Evolutionary conservation across 2,113 vertebrate genomes (phyloP).

Genomic region (Morphnarchus princeps): DNA sequence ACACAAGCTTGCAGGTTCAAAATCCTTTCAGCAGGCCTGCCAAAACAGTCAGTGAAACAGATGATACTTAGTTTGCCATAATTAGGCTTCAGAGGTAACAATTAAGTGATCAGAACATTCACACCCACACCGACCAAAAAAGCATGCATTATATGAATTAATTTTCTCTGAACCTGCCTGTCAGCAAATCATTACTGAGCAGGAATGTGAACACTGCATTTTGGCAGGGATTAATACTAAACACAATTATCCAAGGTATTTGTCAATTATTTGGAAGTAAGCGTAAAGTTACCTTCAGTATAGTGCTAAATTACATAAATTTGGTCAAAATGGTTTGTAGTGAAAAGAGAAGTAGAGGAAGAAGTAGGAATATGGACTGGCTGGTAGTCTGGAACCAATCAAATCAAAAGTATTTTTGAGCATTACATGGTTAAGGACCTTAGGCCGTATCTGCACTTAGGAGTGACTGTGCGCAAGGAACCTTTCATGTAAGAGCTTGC

Average conservation of each 20-base stretch:
- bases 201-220: neutral
- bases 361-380: neutral
- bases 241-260: neutral
- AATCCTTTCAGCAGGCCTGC: neutral
- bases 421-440: neutral
- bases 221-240: neutral
- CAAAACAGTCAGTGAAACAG: conserved; percentile 6
- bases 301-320: neutral
- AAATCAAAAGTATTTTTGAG: neutral
- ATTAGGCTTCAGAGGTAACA: conserved; percentile 46
- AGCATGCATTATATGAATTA: neutral
- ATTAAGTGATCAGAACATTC: conserved; percentile 53
- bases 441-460: neutral
- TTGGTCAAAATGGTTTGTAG: neutral
- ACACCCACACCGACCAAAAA: conserved; percentile 2
- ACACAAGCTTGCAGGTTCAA: neutral
- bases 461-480: neutral
- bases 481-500: neutral
- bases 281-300: neutral
- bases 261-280: neutral
- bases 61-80: conserved; percentile 28
- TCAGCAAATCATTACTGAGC: conserved; percentile 16
- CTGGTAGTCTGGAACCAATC: neutral
- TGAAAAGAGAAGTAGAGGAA: neutral
- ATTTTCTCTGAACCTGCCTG: neutral